These are phyloP conservation scores for Drosophila punjabiensis DNA, from an alignment of 1,140 invertebrate genomes.

Conservation along the genomic window DNA sequence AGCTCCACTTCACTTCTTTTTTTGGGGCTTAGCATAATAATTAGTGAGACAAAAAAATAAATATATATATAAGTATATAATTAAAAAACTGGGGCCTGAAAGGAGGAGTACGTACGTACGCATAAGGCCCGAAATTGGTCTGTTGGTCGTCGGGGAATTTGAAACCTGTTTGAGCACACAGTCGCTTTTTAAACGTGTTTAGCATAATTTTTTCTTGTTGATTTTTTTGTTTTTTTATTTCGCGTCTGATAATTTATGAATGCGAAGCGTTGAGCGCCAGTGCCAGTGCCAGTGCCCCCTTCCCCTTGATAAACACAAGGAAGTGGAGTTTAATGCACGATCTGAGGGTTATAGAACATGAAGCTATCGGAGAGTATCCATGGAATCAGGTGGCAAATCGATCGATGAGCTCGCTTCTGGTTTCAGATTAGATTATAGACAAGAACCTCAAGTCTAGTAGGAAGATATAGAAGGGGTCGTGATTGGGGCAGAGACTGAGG, in stretches of 20 bases:
- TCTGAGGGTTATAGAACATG: conserved; percentile 53
- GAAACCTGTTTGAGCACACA: conserved; percentile 75
- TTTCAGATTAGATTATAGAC: conserved; percentile 50
- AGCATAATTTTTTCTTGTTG: conserved; percentile 76
- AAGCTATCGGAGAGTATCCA: conserved; percentile 6
- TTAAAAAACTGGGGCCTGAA: conserved; percentile 39
- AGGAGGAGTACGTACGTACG: conserved; percentile 32
- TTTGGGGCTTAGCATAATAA: conserved; percentile 77
- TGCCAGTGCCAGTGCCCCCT: conserved; percentile 71
- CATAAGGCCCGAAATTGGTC: conserved; percentile 67
- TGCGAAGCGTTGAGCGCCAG: conserved; percentile 75
- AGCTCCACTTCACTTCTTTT: conserved; percentile 1
- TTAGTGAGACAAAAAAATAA: conserved; percentile 72
- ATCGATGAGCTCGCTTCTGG: conserved; percentile 29
- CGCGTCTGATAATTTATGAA: conserved; percentile 73
- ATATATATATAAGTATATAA: conserved; percentile 17
- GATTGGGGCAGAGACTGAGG: conserved; percentile 1
- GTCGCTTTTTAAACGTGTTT: conserved; percentile 66
- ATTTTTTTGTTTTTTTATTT: conserved; percentile 43
- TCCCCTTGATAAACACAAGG: conserved; percentile 58
- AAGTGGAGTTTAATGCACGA: conserved; percentile 75
- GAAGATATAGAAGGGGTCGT: conserved; percentile 20
- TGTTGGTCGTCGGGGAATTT: conserved; percentile 76
- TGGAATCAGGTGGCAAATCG: conserved; percentile 52
- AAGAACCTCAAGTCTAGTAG: conserved; percentile 2